These are phyloP conservation scores for Corythornis madagascariensis DNA, from an alignment of 2,113 vertebrate genomes.

Conservation along the genomic window DNA sequence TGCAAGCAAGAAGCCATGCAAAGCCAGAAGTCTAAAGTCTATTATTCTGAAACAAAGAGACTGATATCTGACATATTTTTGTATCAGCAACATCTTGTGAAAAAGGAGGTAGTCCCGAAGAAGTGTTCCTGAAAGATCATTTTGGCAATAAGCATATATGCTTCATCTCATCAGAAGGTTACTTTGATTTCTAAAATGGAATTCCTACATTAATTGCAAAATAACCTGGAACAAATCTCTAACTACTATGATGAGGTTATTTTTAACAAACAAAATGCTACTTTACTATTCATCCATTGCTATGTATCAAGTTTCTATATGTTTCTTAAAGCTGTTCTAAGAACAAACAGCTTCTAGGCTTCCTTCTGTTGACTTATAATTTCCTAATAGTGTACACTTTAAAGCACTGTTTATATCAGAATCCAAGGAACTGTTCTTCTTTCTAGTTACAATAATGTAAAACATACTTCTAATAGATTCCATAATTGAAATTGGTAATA, in stretches of 20 bases:
- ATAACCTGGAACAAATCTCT: constrained; percentile 18
- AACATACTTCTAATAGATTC: not conserved
- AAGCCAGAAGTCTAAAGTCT: not conserved
- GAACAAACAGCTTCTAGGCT: not conserved
- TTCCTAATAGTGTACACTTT: not conserved
- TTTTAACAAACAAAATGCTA: not conserved
- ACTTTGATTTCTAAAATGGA: not conserved
- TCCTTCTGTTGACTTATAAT: not conserved
- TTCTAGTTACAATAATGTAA: not conserved
- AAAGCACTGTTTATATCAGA: not conserved
- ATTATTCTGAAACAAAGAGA: not conserved
- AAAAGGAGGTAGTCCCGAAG: not conserved
- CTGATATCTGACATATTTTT: not conserved
- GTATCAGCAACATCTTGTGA: not conserved
- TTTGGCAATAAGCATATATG: not conserved
- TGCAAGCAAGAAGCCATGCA: not conserved
- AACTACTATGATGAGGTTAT: not conserved
- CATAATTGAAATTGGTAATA: not conserved
- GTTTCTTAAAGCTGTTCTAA: not conserved
- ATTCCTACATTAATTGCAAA: constrained; percentile 2
- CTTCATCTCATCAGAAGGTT: not conserved
- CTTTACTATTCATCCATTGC: not conserved
- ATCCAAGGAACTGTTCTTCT: not conserved
- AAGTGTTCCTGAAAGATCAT: not conserved
- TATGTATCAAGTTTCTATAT: not conserved